Evolutionary conservation across 2,888 invertebrate genomes (phyloP).

Genomic region (Clitarchus hookeri): DNA sequence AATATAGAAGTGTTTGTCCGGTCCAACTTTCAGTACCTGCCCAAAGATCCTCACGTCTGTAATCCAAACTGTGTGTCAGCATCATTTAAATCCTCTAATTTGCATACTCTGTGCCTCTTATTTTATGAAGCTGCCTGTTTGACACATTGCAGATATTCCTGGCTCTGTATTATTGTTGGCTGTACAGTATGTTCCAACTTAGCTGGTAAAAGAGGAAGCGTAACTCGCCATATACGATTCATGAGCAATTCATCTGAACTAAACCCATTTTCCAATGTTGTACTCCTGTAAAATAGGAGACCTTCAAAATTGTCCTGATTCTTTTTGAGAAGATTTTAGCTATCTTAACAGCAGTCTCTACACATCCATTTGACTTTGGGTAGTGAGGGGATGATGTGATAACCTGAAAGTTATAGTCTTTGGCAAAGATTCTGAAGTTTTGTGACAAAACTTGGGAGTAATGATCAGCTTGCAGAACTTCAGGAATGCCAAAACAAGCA

Average conservation of each 20-base stretch:
- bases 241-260: background rate
- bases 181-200: background rate
- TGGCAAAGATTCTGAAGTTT: constrained; percentile 34
- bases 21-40: background rate
- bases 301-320: background rate
- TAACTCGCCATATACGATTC: background rate
- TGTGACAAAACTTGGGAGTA: constrained; percentile 30
- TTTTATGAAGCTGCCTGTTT: background rate
- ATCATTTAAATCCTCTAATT: background rate
- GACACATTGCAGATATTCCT: background rate
- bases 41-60: background rate
- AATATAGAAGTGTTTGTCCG: background rate
- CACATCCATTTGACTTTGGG: background rate
- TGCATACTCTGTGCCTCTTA: background rate
- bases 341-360: background rate
- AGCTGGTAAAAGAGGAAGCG: background rate
- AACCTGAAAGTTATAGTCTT: background rate
- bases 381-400: background rate
- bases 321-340: background rate
- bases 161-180: background rate
- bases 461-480: constrained; percentile 42
- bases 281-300: background rate
- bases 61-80: background rate
- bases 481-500: constrained; percentile 44
- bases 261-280: background rate